Conservation (phyloP, 2,888 invertebrate species). For the Leptopilina myrica region DNA sequence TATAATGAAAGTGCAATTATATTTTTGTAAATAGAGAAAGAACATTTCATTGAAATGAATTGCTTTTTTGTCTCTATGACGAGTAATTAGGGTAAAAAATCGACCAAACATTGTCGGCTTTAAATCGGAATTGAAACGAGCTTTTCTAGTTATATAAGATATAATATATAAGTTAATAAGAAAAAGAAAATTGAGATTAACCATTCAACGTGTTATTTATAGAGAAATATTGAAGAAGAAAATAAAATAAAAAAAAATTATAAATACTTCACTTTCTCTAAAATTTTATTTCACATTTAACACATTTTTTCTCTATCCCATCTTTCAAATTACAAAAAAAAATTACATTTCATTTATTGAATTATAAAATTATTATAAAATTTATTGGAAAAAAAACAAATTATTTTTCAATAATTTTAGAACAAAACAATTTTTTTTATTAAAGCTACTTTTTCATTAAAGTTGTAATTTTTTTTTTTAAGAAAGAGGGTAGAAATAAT, state of each 20-base stretch:
- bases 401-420: not conserved
- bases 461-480: no score
- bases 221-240: not conserved
- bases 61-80: constrained; percentile 19
- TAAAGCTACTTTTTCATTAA: not conserved
- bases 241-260: not conserved
- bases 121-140: not conserved
- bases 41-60: not conserved
- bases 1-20: not conserved
- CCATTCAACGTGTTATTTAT: no score
- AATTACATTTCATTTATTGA: no score
- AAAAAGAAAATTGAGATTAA: not conserved
- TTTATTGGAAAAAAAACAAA: not conserved
- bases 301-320: no score
- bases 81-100: constrained; percentile 15
- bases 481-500: not conserved
- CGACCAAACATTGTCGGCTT: constrained; percentile 36
- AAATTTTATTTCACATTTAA: no score
- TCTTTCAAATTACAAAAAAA: not conserved
- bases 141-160: not conserved
- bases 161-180: constrained; percentile 15
- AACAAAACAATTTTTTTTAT: not conserved
- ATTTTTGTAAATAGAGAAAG: not conserved
- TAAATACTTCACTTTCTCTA: no score
- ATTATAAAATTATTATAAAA: not conserved